Conservation (phyloP, 2,888 invertebrate genomes). For the Epirrhoe alternata region DNA sequence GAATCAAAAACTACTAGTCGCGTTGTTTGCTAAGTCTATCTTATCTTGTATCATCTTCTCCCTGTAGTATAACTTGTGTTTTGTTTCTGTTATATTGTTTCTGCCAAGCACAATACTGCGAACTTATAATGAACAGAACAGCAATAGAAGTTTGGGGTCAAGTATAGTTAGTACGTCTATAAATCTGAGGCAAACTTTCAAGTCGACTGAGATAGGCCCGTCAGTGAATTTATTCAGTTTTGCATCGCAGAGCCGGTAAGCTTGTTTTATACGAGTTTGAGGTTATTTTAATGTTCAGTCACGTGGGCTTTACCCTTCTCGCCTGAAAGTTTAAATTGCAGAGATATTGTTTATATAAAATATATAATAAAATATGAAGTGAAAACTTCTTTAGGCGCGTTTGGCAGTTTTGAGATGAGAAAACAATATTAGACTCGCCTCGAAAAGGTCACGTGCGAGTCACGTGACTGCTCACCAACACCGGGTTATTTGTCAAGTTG, state of each 20-base stretch:
- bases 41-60: not conserved
- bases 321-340: slow-evolving; percentile 8
- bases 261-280: slow-evolving; percentile 42
- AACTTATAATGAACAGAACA: slow-evolving; percentile 25
- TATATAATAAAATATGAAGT: too few relatives aligned
- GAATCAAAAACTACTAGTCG: too few relatives aligned
- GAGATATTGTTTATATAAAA: not conserved
- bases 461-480: too few relatives aligned
- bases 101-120: not conserved
- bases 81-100: not conserved
- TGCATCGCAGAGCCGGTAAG: slow-evolving; percentile 48
- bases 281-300: slow-evolving; percentile 35
- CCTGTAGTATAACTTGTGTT: not conserved
- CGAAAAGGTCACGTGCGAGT: too few relatives aligned
- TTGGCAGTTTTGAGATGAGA: too few relatives aligned
- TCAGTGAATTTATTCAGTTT: slow-evolving; percentile 46
- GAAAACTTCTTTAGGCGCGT: too few relatives aligned
- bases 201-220: slow-evolving; percentile 50
- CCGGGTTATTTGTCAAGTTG: too few relatives aligned
- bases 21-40: not conserved
- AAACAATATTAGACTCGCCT: too few relatives aligned
- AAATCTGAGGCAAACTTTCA: slow-evolving; percentile 54
- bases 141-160: slow-evolving; percentile 55
- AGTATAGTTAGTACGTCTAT: slow-evolving; percentile 56
- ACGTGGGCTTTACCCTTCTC: slow-evolving; percentile 26